Evolutionary conservation across 2,888 invertebrate species (phyloP), one percentile per base, ranked within the genome.

Genomic region (Oligia fasciuncula): DNA sequence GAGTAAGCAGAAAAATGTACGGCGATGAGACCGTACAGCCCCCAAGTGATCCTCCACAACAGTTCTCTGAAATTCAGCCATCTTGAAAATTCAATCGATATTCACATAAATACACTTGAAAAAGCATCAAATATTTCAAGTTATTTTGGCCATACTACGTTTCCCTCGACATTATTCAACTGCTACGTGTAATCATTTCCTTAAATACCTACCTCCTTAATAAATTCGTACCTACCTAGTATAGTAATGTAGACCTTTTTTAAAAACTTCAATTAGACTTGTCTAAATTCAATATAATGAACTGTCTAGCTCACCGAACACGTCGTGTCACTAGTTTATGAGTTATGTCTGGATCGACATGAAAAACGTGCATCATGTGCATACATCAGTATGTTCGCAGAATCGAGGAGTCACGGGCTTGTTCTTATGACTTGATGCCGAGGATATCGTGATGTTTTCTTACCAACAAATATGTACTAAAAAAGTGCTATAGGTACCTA

Each of bases 361-460:
- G 78, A 73, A 68, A 86, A 77, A 65, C 87, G 82, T 81, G 86
- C 68, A 65, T 11, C 69, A 40, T 51, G 54, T 73, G 69, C 74
- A 83, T 83, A 77, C 74, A 77, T 86, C 72, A 72, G 43, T 63
- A 13, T 72, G 67, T 84, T 88, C 84, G 68, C 63, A 70, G 89
- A 75, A 82, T 17, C 57, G 54, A 43, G n/a, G 35, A 77, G 65
- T 60, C 65, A 69, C 49, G 9, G 35, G 23, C 54, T 14, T 40
- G 71, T 79, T 57, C 49, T 49, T 35, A 17, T 73, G 65, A 62
- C 60, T 35, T 62, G 66, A 17, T 54, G 80, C 35, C 73, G 40
- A 14, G 51, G 57, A 63, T 35, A 60, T 46, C 57, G 43, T 80
- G 35, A 80, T 19, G 29, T 81, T 85, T 73, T 72, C 69, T 80